phyloP scores from a whole-genome alignment of 2,888 invertebrate species.

The Eumacrocentrus americanus region DNA sequence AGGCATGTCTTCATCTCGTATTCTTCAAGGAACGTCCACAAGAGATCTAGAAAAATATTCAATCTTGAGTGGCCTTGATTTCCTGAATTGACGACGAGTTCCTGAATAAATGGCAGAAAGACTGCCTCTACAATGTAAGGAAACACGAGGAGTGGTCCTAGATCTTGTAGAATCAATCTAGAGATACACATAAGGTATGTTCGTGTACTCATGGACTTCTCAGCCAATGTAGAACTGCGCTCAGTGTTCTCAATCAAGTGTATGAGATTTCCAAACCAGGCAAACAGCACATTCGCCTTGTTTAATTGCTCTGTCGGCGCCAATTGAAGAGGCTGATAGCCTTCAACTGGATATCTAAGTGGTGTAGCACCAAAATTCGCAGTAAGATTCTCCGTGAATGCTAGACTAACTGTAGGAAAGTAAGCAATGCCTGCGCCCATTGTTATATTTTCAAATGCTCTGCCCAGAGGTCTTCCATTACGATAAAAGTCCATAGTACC shows the following conservation, averaged over 20 bases:
- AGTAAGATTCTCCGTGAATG: conserved; percentile 76
- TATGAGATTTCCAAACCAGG: conserved; percentile 62
- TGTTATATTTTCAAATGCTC: conserved; percentile 75
- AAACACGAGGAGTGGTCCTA: conserved; percentile 68
- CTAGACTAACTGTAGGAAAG: conserved; percentile 81
- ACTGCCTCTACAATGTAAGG: conserved; percentile 75
- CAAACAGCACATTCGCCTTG: conserved; percentile 61
- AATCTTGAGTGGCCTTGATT: conserved; percentile 40
- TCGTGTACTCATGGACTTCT: conserved; percentile 43
- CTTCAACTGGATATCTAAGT: conserved; percentile 71
- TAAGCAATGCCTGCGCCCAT: conserved; percentile 77
- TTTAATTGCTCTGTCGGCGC: conserved; percentile 45
- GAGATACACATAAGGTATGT: conserved; percentile 54
- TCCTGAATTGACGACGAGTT: conserved; percentile 37
- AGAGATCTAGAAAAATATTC: conserved; percentile 64
- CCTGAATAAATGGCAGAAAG: conserved; percentile 66
- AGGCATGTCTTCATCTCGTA: conserved; percentile 69
- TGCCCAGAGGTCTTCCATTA: conserved; percentile 77
- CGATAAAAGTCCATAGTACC: conserved; percentile 75
- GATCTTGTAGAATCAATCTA: conserved; percentile 64
- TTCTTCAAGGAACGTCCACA: conserved; percentile 74
- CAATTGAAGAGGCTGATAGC: conserved; percentile 72
- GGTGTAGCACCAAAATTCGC: conserved; percentile 81
- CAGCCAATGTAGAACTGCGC: conserved; percentile 11
- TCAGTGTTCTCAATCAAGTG: conserved; percentile 33